These are phyloP conservation scores for Patella vulgata DNA, from an alignment of 1,140 invertebrate genomes.

Conservation along the genomic window DNA sequence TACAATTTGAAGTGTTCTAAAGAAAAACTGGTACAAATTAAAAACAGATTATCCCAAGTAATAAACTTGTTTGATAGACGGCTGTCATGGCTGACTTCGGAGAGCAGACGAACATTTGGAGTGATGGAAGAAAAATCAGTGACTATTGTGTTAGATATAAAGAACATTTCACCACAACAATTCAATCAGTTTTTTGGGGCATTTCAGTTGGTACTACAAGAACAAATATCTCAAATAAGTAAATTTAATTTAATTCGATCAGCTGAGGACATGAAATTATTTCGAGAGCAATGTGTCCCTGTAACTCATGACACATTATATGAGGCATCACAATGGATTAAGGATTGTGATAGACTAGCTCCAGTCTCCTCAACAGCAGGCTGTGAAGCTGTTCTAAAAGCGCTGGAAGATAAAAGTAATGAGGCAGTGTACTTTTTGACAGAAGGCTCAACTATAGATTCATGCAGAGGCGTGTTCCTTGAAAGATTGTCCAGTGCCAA, in stretches of 20 bases:
- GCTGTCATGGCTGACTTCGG: constrained; percentile 64
- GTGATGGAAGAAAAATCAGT: constrained; percentile 62
- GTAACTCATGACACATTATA: constrained; percentile 62
- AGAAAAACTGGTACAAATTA: constrained; percentile 56
- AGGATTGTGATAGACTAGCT: constrained; percentile 52
- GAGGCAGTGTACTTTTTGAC: constrained; percentile 65
- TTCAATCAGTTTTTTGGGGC: constrained; percentile 64
- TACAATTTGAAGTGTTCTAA: constrained; percentile 61
- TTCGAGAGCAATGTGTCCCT: constrained; percentile 54
- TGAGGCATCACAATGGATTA: constrained; percentile 63
- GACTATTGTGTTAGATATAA: constrained; percentile 62
- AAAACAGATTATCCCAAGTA: constrained; percentile 55
- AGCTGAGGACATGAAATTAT: constrained; percentile 57
- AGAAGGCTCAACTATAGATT: constrained; percentile 60
- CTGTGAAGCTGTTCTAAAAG: constrained; percentile 60
- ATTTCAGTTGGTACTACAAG: constrained; percentile 59
- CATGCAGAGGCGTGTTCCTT: constrained; percentile 58
- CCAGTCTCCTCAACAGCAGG: constrained; percentile 53
- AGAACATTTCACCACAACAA: constrained; percentile 59
- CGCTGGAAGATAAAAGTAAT: constrained; percentile 56
- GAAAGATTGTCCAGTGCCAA: constrained; percentile 52
- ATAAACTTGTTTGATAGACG: constrained; percentile 57
- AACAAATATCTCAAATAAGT: constrained; percentile 60
- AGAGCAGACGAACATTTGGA: constrained; percentile 65
- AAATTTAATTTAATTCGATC: constrained; percentile 67